phyloP scores from a whole-genome alignment of 2,113 vertebrate genomes.

The Calidris pygmaea region DNA sequence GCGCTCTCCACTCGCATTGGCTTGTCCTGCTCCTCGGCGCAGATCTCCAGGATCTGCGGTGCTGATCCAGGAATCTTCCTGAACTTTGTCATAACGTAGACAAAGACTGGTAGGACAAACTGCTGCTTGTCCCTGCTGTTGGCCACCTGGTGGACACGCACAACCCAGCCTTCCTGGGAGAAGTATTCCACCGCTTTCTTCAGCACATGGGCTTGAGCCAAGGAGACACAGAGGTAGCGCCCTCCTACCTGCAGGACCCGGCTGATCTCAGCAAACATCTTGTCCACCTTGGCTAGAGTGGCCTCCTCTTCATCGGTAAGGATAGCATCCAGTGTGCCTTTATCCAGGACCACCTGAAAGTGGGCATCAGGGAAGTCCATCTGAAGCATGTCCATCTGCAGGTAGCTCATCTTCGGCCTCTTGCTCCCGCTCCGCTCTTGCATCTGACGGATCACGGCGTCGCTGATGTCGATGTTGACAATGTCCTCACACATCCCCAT shows the following conservation, averaged over 20 bases:
- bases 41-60: constrained; percentile 86
- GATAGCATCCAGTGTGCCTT: constrained; percentile 92
- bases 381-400: constrained; percentile 87
- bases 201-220: constrained; percentile 90
- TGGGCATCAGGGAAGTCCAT: constrained; percentile 83
- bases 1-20: constrained; percentile 76
- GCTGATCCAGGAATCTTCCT: constrained; percentile 75
- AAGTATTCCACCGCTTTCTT: constrained; percentile 87
- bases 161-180: constrained; percentile 86
- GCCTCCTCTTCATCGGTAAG: constrained; percentile 73
- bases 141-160: constrained; percentile 88
- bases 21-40: constrained; percentile 83
- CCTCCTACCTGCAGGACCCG: constrained; percentile 89
- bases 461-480: constrained; percentile 91
- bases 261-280: constrained; percentile 89
- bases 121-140: constrained; percentile 55
- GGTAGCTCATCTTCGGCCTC: constrained; percentile 84
- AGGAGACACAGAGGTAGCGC: constrained; percentile 91
- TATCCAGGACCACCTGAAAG: constrained; percentile 91
- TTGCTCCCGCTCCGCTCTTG: constrained; percentile 79
- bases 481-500: constrained; percentile 84
- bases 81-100: constrained; percentile 94
- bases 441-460: constrained; percentile 88
- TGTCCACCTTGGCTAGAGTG: constrained; percentile 77
- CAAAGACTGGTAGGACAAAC: constrained; percentile 88